Conservation (phyloP, 1,140 invertebrate species). For the Scaptomyza hsui region DNA sequence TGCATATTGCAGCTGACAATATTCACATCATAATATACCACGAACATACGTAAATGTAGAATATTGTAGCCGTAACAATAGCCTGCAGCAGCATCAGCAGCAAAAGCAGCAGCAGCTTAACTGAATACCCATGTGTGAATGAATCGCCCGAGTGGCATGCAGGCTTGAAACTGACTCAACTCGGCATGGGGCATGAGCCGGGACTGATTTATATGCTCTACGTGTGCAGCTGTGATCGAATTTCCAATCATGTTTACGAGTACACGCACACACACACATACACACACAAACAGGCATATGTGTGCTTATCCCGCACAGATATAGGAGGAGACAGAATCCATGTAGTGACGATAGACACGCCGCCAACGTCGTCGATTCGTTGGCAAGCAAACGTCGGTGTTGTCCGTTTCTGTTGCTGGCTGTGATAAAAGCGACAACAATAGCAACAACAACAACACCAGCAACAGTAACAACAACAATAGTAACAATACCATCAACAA, state of each 20-base stretch:
- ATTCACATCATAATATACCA: slow-evolving; percentile 4
- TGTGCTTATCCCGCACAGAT: slow-evolving; percentile 20
- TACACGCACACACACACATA: slow-evolving; percentile 39
- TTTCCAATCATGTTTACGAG: slow-evolving; percentile 80
- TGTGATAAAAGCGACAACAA: slow-evolving; percentile 51
- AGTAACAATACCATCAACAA: slow-evolving; percentile 59
- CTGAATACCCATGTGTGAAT: slow-evolving; percentile 31
- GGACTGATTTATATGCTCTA: slow-evolving; percentile 78
- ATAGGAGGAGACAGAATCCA: slow-evolving; percentile 31
- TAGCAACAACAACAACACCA: slow-evolving; percentile 25
- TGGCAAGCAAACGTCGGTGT: slow-evolving; percentile 47
- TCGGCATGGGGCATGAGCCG: slow-evolving; percentile 37
- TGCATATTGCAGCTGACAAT: slow-evolving; percentile 49
- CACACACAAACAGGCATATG: not conserved
- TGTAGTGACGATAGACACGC: slow-evolving; percentile 73
- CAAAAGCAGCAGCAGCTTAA: slow-evolving; percentile 11
- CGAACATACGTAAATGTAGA: not conserved
- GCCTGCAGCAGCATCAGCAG: not conserved
- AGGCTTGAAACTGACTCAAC: slow-evolving; percentile 61
- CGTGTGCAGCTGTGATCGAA: slow-evolving; percentile 82
- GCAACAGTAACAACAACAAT: slow-evolving; percentile 21
- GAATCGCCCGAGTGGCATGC: slow-evolving; percentile 52
- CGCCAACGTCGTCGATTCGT: slow-evolving; percentile 53
- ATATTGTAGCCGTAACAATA: slow-evolving; percentile 24
- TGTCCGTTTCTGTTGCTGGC: slow-evolving; percentile 60